Conservation (phyloP, 1,140 invertebrate species). For the Drosophila rufa region DNA sequence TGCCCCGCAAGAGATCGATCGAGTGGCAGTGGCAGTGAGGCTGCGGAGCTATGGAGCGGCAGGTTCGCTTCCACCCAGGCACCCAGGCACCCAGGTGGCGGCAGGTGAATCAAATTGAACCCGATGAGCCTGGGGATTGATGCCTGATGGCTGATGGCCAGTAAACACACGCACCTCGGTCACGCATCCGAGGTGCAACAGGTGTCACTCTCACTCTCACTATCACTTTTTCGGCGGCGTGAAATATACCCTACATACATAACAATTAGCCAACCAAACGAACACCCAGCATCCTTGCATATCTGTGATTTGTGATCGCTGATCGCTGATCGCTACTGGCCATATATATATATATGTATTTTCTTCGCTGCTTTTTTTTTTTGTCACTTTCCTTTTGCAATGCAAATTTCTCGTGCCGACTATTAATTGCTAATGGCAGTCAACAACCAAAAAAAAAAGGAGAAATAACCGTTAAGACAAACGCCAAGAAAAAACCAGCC, state of each 20-base stretch:
- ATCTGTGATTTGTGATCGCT: slow-evolving; percentile 57
- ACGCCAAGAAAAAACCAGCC: slow-evolving; percentile 56
- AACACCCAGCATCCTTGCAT: slow-evolving; percentile 51
- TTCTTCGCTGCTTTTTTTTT: slow-evolving; percentile 23
- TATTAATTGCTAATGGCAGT: slow-evolving; percentile 81
- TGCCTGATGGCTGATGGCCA: slow-evolving; percentile 44
- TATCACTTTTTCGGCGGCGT: slow-evolving; percentile 61
- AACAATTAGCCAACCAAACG: slow-evolving; percentile 67
- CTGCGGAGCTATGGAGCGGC: background rate
- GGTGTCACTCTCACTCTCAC: slow-evolving; percentile 63
- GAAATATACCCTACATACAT: slow-evolving; percentile 65
- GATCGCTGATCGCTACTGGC: slow-evolving; percentile 51
- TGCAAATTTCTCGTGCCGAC: slow-evolving; percentile 81
- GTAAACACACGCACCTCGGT: slow-evolving; percentile 43
- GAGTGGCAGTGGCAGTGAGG: slow-evolving; percentile 18
- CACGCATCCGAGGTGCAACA: slow-evolving; percentile 45
- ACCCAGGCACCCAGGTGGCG: background rate
- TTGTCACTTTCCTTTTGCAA: slow-evolving; percentile 81
- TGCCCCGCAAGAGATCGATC: slow-evolving; percentile 58
- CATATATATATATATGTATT: slow-evolving; percentile 22
- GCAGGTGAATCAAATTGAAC: slow-evolving; percentile 38
- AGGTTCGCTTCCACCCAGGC: too few relatives aligned
- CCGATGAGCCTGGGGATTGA: slow-evolving; percentile 48
- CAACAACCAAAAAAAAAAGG: slow-evolving; percentile 46
- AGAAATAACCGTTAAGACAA: slow-evolving; percentile 45